Conservation (phyloP, 2,113 vertebrate genomes). For the Centropus unirufus region DNA sequence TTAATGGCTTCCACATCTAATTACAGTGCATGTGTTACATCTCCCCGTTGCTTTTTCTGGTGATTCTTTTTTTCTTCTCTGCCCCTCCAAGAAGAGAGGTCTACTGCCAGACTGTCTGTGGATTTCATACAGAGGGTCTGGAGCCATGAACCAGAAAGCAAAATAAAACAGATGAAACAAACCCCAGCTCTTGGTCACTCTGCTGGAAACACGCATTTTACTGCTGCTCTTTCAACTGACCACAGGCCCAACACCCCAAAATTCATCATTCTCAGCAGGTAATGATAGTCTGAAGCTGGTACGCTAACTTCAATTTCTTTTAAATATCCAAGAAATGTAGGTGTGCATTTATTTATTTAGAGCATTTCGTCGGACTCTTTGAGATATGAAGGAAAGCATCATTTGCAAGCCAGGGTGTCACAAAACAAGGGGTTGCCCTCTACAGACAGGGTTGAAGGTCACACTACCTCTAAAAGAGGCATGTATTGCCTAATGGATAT, state of each 20-base stretch:
- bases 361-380: neutral
- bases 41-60: constrained; percentile 19
- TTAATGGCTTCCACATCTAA: constrained; percentile 74
- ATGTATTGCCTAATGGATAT: constrained; percentile 4
- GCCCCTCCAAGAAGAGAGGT: constrained; percentile 36
- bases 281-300: neutral
- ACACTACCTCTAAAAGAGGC: neutral
- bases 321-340: neutral
- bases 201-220: neutral
- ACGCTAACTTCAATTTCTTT: neutral
- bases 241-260: neutral
- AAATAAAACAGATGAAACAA: constrained; percentile 22
- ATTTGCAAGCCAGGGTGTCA: neutral
- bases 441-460: constrained; percentile 21
- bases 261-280: neutral
- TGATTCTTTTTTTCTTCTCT: neutral
- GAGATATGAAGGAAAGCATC: neutral
- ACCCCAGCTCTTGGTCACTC: neutral
- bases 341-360: neutral
- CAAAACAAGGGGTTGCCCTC: constrained; percentile 24
- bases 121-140: neutral
- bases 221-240: neutral
- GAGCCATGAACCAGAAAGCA: neutral
- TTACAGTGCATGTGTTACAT: constrained; percentile 42
- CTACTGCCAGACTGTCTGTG: constrained; percentile 34